phyloP scores from a whole-genome alignment of 2,888 invertebrate genomes.

The Phyto melanocephala region DNA sequence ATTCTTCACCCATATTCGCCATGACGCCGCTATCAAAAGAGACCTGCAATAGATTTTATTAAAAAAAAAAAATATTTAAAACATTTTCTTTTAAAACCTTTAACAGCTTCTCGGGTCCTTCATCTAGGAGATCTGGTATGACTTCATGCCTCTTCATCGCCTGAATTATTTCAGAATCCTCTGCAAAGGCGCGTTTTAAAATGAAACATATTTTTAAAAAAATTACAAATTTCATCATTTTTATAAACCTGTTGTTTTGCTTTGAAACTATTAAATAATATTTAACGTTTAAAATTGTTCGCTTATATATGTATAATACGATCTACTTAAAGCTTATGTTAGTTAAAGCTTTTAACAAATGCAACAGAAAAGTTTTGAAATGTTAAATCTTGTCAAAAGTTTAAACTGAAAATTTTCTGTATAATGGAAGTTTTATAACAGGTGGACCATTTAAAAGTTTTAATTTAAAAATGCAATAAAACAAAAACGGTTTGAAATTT shows the following conservation, averaged over 20 bases:
- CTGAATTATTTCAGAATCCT: slow-evolving; percentile 35
- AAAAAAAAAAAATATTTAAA: not conserved
- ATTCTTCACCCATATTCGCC: slow-evolving; percentile 83
- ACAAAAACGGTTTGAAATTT: too few relatives aligned
- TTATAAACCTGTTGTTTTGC: not conserved
- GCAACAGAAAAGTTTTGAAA: too few relatives aligned
- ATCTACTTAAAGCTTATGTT: too few relatives aligned
- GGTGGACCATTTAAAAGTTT: too few relatives aligned
- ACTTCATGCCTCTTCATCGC: slow-evolving; percentile 63
- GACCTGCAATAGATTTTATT: slow-evolving; percentile 65
- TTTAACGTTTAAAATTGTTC: not conserved
- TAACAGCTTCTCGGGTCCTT: slow-evolving; percentile 65
- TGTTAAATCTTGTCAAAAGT: too few relatives aligned
- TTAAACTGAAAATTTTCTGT: too few relatives aligned
- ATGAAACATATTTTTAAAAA: not conserved
- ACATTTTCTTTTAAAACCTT: slow-evolving; percentile 41
- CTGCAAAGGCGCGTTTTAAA: not conserved
- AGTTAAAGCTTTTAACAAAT: not conserved
- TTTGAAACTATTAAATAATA: not conserved
- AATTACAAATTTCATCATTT: not conserved
- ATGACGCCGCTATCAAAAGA: slow-evolving; percentile 75
- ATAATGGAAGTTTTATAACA: too few relatives aligned
- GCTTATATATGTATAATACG: slow-evolving; percentile 26
- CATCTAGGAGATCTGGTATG: slow-evolving; percentile 68
- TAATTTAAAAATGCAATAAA: too few relatives aligned